Evolutionary conservation across 2,113 vertebrate species (phyloP).

Genomic region (Agelaius phoeniceus): DNA sequence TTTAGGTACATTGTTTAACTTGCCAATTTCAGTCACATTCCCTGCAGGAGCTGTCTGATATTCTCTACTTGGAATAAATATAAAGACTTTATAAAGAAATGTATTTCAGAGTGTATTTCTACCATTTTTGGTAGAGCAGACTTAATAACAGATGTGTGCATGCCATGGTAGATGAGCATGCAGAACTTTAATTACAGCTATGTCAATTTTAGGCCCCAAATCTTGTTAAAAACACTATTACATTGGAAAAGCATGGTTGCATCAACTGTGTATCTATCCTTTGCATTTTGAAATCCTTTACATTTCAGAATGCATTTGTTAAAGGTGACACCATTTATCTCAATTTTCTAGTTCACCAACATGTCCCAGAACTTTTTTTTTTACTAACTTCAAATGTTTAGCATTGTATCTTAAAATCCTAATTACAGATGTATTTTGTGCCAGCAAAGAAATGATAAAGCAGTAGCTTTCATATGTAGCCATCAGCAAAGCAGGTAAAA

Average conservation of each 20-base stretch:
- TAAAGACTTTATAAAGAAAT: neutral
- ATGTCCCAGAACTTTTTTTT: neutral
- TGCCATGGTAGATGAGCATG: neutral
- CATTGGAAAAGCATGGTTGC: conserved; percentile 8
- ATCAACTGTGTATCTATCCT: neutral
- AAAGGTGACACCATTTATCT: conserved; percentile 26
- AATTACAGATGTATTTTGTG: neutral
- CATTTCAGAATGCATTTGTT: neutral
- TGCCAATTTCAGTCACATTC: neutral
- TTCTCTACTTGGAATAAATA: neutral
- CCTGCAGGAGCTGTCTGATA: neutral
- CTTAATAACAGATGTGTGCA: neutral
- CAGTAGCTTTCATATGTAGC: neutral
- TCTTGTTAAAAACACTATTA: conserved; percentile 31
- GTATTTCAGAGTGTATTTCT: neutral
- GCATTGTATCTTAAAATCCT: neutral
- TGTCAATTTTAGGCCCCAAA: conserved; percentile 15
- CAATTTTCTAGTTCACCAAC: neutral
- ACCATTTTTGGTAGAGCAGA: neutral
- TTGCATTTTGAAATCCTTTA: neutral
- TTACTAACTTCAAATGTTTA: neutral
- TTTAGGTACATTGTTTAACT: neutral
- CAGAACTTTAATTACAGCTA: conserved; percentile 42
- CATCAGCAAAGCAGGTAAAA: neutral
- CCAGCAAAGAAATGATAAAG: neutral